A percentile compares a stretch with the other conserved stretches of the same genome.
These are phyloP conservation scores for Hecatera dysodea DNA, from an alignment of 2,888 invertebrate species.

Conservation along the genomic window DNA sequence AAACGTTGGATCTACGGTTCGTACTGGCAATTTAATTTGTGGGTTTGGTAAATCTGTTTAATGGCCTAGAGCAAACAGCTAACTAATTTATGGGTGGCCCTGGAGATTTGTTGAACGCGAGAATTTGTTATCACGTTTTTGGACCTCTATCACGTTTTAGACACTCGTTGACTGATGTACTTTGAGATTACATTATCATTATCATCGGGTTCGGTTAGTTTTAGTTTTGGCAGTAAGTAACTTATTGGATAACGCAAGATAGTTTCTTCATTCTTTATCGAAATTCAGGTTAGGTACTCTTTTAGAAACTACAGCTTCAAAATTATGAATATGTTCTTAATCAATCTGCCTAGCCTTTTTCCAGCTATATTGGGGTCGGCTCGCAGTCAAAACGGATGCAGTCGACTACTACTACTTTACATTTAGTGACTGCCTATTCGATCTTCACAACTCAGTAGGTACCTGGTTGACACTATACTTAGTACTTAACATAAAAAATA, in stretches of 20 bases:
- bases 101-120: slow-evolving; percentile 49
- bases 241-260: background rate
- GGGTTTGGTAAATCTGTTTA: slow-evolving; percentile 57
- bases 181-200: background rate
- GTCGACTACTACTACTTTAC: no score
- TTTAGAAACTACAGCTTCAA: no score
- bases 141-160: slow-evolving; percentile 12
- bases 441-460: no score
- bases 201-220: background rate
- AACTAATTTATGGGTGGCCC: slow-evolving; percentile 51
- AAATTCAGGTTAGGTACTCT: no score
- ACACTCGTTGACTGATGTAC: background rate
- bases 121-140: slow-evolving; percentile 24
- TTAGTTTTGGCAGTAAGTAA: background rate
- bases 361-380: no score
- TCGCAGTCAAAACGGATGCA: no score
- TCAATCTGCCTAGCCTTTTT: no score
- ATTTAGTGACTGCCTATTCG: no score
- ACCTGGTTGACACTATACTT: no score
- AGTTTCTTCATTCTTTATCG: no score
- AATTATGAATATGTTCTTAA: background rate
- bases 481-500: no score
- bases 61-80: slow-evolving; percentile 50
- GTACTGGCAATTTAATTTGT: slow-evolving; percentile 52
- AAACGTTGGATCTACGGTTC: slow-evolving; percentile 14